Conservation (phyloP, 2,888 invertebrate genomes). For the Isotomurus palustris region DNA sequence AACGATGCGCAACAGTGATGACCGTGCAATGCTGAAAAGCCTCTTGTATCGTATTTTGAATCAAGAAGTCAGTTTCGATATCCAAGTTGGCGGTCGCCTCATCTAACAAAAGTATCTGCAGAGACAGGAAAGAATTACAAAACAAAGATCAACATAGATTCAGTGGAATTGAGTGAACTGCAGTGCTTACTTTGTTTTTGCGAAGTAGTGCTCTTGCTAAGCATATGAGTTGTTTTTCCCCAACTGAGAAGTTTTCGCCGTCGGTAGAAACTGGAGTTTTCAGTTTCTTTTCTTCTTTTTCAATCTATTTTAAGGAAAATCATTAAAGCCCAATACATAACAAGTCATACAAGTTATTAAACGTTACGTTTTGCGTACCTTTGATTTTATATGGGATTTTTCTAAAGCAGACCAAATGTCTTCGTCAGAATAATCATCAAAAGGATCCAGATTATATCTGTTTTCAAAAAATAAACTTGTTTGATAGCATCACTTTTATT, state of each 20-base stretch:
- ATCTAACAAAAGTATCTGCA: conserved; percentile 53
- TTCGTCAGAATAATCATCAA: conserved; percentile 47
- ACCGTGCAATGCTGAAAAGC: conserved; percentile 54
- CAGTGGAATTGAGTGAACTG: too few species aligned
- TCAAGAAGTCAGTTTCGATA: conserved; percentile 54
- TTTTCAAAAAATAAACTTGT: not conserved
- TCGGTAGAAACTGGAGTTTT: conserved; percentile 40
- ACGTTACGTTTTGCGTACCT: conserved; percentile 23
- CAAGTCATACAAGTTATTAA: not conserved
- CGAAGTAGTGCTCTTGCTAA: conserved; percentile 48
- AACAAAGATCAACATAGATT: too few species aligned
- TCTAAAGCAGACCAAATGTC: conserved; percentile 48
- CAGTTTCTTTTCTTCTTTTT: conserved; percentile 45
- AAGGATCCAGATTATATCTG: conserved; percentile 49
- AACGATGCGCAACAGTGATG: conserved; percentile 55
- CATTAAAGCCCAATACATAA: not conserved
- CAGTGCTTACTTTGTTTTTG: conserved; percentile 47
- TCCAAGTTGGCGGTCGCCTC: conserved; percentile 58
- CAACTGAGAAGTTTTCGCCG: conserved; percentile 48
- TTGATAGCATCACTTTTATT: not conserved
- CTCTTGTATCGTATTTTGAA: conserved; percentile 54
- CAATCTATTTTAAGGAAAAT: conserved; percentile 32
- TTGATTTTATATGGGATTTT: conserved; percentile 47
- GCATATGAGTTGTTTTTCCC: conserved; percentile 49
- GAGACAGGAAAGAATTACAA: not conserved